Evolutionary conservation across 2,888 invertebrate species (phyloP).

Genomic region (Labia minor): DNA sequence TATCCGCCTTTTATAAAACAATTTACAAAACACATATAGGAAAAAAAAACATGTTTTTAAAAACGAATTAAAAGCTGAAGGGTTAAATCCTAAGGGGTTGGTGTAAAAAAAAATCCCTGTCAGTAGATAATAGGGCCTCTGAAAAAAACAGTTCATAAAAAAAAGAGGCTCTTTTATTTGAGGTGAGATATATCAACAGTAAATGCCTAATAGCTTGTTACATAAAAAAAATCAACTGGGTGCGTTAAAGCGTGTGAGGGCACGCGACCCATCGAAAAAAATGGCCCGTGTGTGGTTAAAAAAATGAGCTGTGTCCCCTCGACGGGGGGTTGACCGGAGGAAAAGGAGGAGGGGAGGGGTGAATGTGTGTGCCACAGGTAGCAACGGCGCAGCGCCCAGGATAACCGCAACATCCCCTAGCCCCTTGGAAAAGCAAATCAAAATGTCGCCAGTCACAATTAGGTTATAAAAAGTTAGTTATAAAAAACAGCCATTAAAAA

Average conservation of each 20-base stretch:
- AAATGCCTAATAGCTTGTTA: neutral
- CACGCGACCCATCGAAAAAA: neutral
- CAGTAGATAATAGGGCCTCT: neutral
- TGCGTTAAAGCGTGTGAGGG: neutral
- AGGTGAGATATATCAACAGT: conserved; percentile 4
- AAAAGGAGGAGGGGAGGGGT: too few species aligned
- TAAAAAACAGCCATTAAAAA: conserved; percentile 13
- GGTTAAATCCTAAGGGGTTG: conserved; percentile 6
- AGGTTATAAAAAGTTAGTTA: neutral
- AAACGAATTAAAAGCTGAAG: neutral
- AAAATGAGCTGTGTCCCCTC: neutral
- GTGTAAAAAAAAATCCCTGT: neutral
- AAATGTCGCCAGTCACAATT: conserved; percentile 7
- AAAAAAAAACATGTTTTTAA: neutral
- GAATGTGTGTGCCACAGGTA: conserved; percentile 1
- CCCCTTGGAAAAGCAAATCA: neutral
- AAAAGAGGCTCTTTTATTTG: conserved; percentile 5
- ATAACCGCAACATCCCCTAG: neutral
- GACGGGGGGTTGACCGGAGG: neutral
- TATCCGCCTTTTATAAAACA: conserved; percentile 5
- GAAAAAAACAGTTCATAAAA: neutral
- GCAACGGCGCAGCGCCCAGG: neutral
- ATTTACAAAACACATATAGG: neutral
- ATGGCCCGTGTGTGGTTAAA: neutral
- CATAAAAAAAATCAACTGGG: neutral